phyloP scores from a whole-genome alignment of 2,113 vertebrate genomes.

The Suricata suricatta region DNA sequence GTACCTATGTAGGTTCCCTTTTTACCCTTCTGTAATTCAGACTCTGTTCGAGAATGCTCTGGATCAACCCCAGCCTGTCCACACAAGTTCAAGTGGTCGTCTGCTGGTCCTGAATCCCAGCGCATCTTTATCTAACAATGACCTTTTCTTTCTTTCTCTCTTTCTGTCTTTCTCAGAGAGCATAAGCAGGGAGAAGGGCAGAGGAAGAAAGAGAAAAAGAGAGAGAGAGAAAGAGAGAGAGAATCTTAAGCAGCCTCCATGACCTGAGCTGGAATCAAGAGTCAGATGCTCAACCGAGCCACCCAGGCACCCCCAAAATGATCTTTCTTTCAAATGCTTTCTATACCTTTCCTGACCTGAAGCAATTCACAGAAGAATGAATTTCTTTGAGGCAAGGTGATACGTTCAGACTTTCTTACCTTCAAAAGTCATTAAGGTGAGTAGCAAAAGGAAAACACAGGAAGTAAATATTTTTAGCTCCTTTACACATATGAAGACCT shows the following conservation, averaged over 20 bases:
- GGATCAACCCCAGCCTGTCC: not conserved
- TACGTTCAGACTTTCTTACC: not conserved
- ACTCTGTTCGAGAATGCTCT: not conserved
- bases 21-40: not conserved
- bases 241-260: too few relatives aligned
- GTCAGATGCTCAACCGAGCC: too few relatives aligned
- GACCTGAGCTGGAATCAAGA: too few relatives aligned
- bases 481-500: not conserved
- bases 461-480: not conserved
- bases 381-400: not conserved
- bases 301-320: rapidly evolving
- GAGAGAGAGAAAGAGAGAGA: too few relatives aligned
- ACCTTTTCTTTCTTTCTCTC: too few relatives aligned
- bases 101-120: not conserved
- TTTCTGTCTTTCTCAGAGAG: too few relatives aligned
- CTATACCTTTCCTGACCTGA: not conserved
- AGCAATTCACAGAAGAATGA: not conserved
- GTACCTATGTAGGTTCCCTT: rapidly evolving
- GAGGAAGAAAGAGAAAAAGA: too few relatives aligned
- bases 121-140: rapidly evolving
- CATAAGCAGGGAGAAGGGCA: too few relatives aligned
- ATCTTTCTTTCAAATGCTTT: rapidly evolving
- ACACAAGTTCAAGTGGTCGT: not conserved
- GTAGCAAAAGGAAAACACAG: not conserved
- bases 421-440: not conserved